A percentile compares a stretch with the other conserved stretches of the same genome.
Evolutionary conservation across 2,113 vertebrate genomes (phyloP).

Genomic region (Catharus fuscescens): DNA sequence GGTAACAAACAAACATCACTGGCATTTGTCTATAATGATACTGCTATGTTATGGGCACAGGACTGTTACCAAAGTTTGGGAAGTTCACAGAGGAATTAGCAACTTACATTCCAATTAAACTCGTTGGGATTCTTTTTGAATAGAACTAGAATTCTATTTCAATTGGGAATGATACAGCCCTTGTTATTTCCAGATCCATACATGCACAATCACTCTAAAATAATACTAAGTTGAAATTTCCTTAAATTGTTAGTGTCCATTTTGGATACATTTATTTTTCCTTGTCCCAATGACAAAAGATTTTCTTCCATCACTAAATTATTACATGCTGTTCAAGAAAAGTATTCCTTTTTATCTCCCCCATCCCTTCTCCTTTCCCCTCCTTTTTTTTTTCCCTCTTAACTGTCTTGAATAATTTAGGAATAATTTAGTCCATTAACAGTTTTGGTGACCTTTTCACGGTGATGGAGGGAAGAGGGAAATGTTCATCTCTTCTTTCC

Average conservation of each 20-base stretch:
- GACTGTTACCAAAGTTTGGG: background rate
- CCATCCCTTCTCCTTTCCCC: background rate
- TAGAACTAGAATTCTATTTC: background rate
- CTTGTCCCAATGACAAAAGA: background rate
- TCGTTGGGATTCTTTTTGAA: background rate
- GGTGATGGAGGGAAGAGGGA: background rate
- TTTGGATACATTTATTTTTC: background rate
- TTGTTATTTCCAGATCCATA: background rate
- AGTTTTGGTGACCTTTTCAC: background rate
- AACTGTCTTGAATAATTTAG: background rate
- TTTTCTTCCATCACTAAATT: background rate
- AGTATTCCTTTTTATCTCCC: background rate
- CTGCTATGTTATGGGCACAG: background rate
- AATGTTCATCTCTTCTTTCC: background rate
- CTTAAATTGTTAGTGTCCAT: background rate
- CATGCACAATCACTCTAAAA: background rate
- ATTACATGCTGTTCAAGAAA: background rate
- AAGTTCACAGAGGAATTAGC: background rate
- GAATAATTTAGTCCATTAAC: background rate
- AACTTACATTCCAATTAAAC: background rate
- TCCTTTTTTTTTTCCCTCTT: background rate
- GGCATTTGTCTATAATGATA: background rate
- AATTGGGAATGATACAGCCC: background rate
- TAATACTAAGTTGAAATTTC: background rate
- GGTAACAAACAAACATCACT: background rate